Evolutionary conservation across 2,797 vertebrate species (phyloP), one percentile per base, ranked within the genome.

Genomic region (Acanthurus tractus): DNA sequence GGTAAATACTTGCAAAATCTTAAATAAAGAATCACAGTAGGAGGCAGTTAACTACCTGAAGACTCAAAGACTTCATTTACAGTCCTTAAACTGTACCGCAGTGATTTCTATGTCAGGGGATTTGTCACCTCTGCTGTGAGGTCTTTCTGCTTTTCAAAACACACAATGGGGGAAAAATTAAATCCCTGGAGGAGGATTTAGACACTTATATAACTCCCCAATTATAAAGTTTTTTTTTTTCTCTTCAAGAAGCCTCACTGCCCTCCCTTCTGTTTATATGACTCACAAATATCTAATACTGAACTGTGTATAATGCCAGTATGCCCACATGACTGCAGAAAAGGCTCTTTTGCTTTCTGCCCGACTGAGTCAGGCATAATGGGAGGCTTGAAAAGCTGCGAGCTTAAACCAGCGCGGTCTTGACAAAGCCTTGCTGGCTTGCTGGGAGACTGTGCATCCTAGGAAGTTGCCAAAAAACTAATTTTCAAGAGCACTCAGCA

Each of bases 131-230:
- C 90, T 73, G 87, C 88, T 91, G 86, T 89, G 90, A 92, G 92
- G 89, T 91, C 91, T 88, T 92, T 87, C 88, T 86, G 88, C 86
- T 90, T 94, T 94, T 91, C 85, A 92, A 88, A 92, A 94, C 79
- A 94, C 88, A 94, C 89, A 92, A 93, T 88, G 81, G 89, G 76
- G 74, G 72, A 70, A 90, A 90, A 93, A 92, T 90, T 89, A 92
- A 94, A 94, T 94, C 88, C 92, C 89, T 81, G 67, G 87, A 89
- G 93, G 83, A 93, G 94, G 93, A 95, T 95, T 96, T 95, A 93
- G 89, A 90, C 92, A 93, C 93, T 95, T 95, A 95, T 94, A 93
- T 95, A 95, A 95, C 94, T 94, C 93, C 87, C 94, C 94, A 96
- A 96, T 95, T 96, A 95, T 93, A 93, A 94, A 87, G 85, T 86